Percentiles rank a stretch among this genome's conserved stretches.
Evolutionary conservation across 2,888 invertebrate species (phyloP).

Genomic region (Micoletzkya japonica): DNA sequence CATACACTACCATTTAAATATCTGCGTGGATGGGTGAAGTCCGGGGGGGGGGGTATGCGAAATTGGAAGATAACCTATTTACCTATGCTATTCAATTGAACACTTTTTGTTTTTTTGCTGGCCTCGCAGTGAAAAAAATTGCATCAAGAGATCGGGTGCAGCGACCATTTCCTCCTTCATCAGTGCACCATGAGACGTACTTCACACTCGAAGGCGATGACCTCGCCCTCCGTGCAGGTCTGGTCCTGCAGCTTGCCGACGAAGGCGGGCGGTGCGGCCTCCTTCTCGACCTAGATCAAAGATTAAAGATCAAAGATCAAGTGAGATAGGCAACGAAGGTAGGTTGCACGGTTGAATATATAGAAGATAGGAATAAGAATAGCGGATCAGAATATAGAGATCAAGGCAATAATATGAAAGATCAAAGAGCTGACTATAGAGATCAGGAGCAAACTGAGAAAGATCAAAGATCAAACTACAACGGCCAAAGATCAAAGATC

Average conservation of each 20-base stretch:
- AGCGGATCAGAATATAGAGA: background rate
- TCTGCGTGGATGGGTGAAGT: no score
- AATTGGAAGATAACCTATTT: no score
- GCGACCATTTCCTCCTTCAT: no score
- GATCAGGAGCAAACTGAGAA: background rate
- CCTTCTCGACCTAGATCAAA: conserved; percentile 57
- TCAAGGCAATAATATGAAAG: background rate
- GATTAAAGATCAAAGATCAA: conserved; percentile 1
- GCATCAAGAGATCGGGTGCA: no score
- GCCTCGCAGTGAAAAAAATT: no score
- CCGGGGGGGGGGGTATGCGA: no score
- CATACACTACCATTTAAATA: no score
- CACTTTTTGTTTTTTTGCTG: no score
- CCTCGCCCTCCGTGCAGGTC: conserved; percentile 75
- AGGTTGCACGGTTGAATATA: background rate
- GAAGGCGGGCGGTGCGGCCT: conserved; percentile 64
- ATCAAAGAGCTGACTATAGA: background rate
- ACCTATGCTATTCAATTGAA: no score
- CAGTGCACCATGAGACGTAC: conserved; percentile 25
- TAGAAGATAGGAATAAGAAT: background rate
- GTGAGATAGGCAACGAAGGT: background rate
- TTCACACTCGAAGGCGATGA: conserved; percentile 69
- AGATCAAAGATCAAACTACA: background rate
- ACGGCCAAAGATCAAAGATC: background rate
- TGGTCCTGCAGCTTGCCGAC: conserved; percentile 62